Conservation (phyloP, 1,140 invertebrate species). For the Dendroctonus ponderosae region DNA sequence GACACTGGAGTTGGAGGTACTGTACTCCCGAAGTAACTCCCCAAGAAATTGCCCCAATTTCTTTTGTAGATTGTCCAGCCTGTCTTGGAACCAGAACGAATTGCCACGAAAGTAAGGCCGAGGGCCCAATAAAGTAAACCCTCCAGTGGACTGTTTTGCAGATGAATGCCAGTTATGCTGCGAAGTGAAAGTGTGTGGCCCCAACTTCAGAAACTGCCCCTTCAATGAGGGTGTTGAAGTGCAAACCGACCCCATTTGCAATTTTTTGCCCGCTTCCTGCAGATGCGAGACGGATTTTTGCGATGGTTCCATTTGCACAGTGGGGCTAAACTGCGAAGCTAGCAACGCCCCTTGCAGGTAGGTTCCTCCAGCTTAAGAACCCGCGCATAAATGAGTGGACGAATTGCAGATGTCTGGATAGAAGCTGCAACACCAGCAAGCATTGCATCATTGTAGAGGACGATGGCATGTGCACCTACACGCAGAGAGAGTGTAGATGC, state of each 20-base stretch:
- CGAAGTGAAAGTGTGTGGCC: slow-evolving; percentile 22
- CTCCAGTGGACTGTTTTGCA: not conserved
- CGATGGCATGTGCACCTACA: slow-evolving; percentile 5
- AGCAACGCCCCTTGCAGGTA: slow-evolving; percentile 19
- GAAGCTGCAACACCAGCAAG: slow-evolving; percentile 19
- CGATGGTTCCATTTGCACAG: not conserved
- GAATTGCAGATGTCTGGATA: slow-evolving; percentile 23
- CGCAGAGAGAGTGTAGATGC: slow-evolving; percentile 15
- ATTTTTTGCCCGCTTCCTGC: not conserved
- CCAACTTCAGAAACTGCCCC: slow-evolving; percentile 19
- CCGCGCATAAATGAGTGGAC: not conserved
- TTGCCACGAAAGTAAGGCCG: slow-evolving; percentile 22
- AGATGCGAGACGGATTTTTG: slow-evolving; percentile 1
- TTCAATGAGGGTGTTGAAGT: slow-evolving; percentile 5
- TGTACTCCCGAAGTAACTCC: not conserved
- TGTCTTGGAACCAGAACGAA: slow-evolving; percentile 16
- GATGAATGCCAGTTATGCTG: slow-evolving; percentile 20
- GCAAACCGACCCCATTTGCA: slow-evolving; percentile 23
- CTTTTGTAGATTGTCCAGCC: slow-evolving; percentile 25
- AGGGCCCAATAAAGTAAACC: no score
- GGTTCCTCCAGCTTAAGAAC: not conserved
- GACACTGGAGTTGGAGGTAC: slow-evolving; percentile 31
- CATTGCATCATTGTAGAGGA: slow-evolving; percentile 25
- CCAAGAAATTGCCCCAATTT: not conserved
- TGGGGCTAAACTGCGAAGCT: slow-evolving; percentile 5